These are phyloP conservation scores for Caenorhabditis auriculariae DNA, from an alignment of 2,888 invertebrate genomes.

Conservation along the genomic window DNA sequence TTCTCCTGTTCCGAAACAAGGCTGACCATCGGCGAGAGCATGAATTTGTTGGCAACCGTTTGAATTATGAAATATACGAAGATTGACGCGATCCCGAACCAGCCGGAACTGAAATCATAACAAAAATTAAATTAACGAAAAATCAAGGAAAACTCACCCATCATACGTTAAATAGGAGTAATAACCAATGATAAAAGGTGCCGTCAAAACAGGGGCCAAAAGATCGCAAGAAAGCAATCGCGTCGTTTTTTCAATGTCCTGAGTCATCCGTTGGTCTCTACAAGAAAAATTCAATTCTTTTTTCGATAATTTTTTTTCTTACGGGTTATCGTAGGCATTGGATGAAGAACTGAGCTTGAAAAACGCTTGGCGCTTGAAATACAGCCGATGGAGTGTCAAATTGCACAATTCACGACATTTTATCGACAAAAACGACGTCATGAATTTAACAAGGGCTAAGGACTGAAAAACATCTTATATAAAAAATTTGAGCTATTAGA, in stretches of 20 bases:
- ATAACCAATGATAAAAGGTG: conserved; percentile 69
- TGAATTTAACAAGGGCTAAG: conserved; percentile 65
- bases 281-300: too few relatives aligned
- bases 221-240: conserved; percentile 65
- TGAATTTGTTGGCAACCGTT: conserved; percentile 68
- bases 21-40: conserved; percentile 70
- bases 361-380: conserved; percentile 68
- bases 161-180: conserved; percentile 68
- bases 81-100: conserved; percentile 69
- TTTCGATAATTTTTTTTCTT: conserved; percentile 45
- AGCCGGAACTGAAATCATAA: conserved; percentile 66
- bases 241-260: conserved; percentile 69
- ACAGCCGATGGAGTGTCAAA: conserved; percentile 66
- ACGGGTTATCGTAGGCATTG: conserved; percentile 68
- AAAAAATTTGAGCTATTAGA: conserved; percentile 49
- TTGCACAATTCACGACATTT: conserved; percentile 67
- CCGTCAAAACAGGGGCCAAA: conserved; percentile 64
- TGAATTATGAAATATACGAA: conserved; percentile 69
- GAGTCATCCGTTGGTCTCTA: conserved; percentile 70
- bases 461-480: conserved; percentile 63
- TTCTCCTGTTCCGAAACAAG: conserved; percentile 69
- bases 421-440: conserved; percentile 67
- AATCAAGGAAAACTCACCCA: conserved; percentile 61
- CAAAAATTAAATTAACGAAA: not conserved
- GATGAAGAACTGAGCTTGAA: conserved; percentile 67